phyloP scores from a whole-genome alignment of 2,888 invertebrate genomes.

The Meandrusa payeni region DNA sequence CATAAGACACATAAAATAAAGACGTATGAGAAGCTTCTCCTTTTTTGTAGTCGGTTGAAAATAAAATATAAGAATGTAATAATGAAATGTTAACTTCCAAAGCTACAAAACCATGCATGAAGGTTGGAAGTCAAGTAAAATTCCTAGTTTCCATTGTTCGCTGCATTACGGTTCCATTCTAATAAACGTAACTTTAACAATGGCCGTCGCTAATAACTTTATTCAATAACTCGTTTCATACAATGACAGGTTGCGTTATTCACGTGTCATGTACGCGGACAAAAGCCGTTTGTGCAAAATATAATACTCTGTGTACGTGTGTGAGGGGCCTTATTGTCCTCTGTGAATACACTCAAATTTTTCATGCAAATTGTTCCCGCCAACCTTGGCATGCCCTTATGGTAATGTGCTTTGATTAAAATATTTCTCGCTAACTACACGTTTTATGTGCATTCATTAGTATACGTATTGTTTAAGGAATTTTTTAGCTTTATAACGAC shows the following conservation, averaged over 20 bases:
- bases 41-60: too few species aligned
- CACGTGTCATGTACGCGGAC: constrained; percentile 22
- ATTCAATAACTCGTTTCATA: constrained; percentile 50
- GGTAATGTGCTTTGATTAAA: constrained; percentile 34
- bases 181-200: constrained; percentile 35
- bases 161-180: constrained; percentile 2
- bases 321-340: constrained; percentile 35
- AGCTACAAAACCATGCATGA: too few species aligned
- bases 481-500: neutral
- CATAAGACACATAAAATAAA: too few species aligned
- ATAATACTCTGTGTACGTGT: constrained; percentile 12
- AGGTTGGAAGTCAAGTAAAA: constrained; percentile 1
- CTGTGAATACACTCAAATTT: constrained; percentile 39
- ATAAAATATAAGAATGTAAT: too few species aligned
- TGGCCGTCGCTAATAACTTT: constrained; percentile 47
- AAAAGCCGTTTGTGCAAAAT: constrained; percentile 21
- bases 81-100: too few species aligned
- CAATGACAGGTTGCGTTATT: constrained; percentile 36
- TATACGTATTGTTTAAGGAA: constrained; percentile 6
- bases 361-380: constrained; percentile 36
- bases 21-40: too few species aligned
- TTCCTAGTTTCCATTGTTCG: constrained; percentile 3
- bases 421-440: constrained; percentile 27
- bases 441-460: constrained; percentile 30
- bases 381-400: constrained; percentile 30